phyloP scores from a whole-genome alignment of 53 echinoderm and acorn worm genomes.

The Antedon mediterranea region DNA sequence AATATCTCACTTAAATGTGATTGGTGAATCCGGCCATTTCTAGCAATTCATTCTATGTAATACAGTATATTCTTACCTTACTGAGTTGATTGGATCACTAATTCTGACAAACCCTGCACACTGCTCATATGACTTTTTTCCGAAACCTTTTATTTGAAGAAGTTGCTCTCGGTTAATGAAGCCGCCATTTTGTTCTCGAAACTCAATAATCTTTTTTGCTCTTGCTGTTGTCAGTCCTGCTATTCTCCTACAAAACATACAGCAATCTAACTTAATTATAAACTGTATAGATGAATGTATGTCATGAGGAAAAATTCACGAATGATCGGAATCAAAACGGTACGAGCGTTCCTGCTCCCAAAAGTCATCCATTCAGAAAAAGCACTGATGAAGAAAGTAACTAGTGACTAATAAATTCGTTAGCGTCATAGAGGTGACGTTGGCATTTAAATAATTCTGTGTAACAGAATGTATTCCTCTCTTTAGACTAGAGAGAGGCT shows the following conservation, averaged over 20 bases:
- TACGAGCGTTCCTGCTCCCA: not conserved
- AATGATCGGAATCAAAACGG: too few species aligned
- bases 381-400: not conserved
- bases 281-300: too few species aligned
- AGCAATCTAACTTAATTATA: too few species aligned
- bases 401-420: too few species aligned
- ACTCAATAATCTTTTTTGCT: slow-evolving; percentile 75
- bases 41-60: too few species aligned
- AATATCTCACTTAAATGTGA: too few species aligned
- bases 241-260: slow-evolving; percentile 41
- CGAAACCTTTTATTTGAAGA: slow-evolving; percentile 35
- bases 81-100: not conserved
- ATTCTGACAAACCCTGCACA: slow-evolving; percentile 92
- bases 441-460: too few species aligned
- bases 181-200: slow-evolving; percentile 45
- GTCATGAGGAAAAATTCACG: too few species aligned
- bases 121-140: slow-evolving; percentile 84
- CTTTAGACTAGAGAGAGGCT: too few species aligned
- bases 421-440: too few species aligned
- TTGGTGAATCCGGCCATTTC: too few species aligned
- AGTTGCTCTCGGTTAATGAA: slow-evolving; percentile 56
- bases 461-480: too few species aligned
- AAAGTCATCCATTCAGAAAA: not conserved
- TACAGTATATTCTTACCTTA: not conserved
- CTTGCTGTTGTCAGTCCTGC: slow-evolving; percentile 45